Percentiles rank a stretch among this genome's conserved stretches.
Evolutionary conservation across 2,113 vertebrate genomes (phyloP).

Genomic region (Dromiciops gliroides): DNA sequence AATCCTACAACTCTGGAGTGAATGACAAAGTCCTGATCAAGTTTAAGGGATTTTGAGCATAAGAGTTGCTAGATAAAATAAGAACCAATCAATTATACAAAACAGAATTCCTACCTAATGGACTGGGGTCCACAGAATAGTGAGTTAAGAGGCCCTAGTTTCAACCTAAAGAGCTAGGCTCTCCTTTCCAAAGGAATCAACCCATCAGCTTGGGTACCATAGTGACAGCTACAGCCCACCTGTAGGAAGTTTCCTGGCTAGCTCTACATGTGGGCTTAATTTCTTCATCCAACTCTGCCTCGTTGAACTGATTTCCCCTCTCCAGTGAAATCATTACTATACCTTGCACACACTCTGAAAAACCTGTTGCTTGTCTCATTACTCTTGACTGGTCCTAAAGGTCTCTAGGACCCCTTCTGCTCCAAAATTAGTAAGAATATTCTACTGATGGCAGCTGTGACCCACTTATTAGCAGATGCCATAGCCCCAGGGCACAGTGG

Average conservation of each 20-base stretch:
- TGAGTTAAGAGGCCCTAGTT: not conserved
- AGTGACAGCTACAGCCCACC: not conserved
- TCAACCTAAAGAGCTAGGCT: not conserved
- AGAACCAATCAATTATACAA: not conserved
- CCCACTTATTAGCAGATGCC: constrained; percentile 78
- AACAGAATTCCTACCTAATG: not conserved
- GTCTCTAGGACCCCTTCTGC: constrained; percentile 68
- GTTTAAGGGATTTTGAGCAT: not conserved
- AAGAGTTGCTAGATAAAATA: not conserved
- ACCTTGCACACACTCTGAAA: not conserved
- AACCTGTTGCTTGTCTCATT: constrained; percentile 13
- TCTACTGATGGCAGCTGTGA: constrained; percentile 73
- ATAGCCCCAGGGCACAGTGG: constrained; percentile 76
- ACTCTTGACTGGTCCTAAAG: constrained; percentile 60
- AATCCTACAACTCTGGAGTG: not conserved
- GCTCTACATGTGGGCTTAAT: not conserved
- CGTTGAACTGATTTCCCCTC: not conserved
- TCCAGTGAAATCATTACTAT: not conserved
- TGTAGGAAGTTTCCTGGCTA: fast-evolving
- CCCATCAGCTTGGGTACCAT: fast-evolving
- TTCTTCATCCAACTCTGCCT: fast-evolving
- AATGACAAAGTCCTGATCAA: not conserved
- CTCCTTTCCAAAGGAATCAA: not conserved
- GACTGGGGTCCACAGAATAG: not conserved
- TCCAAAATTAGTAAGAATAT: constrained; percentile 71